Evolutionary conservation across 2,888 invertebrate genomes (phyloP).

Genomic region (Morpho deidamia): DNA sequence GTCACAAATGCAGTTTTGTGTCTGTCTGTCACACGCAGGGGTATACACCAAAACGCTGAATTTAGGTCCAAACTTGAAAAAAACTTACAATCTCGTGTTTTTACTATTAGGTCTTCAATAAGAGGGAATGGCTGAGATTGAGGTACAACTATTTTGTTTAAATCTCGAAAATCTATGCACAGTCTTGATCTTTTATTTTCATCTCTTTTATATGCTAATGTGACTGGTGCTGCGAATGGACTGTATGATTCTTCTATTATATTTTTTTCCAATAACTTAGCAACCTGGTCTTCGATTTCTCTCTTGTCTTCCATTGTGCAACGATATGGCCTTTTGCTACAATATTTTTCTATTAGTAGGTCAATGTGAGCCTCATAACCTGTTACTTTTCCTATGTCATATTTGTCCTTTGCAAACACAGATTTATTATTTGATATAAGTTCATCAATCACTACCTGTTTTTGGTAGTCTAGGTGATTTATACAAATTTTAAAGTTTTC

Average conservation of each 20-base stretch:
- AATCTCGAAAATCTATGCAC: slow-evolving; percentile 35
- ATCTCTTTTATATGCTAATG: slow-evolving; percentile 19
- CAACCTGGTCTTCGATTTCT: slow-evolving; percentile 26
- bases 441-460: too few species aligned
- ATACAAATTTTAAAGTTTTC: too few species aligned
- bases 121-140: slow-evolving; percentile 39
- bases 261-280: slow-evolving; percentile 22
- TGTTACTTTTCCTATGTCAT: slow-evolving; percentile 20
- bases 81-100: slow-evolving; percentile 38
- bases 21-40: slow-evolving; percentile 32
- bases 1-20: slow-evolving; percentile 33
- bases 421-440: too few species aligned
- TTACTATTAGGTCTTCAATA: slow-evolving; percentile 37
- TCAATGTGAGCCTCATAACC: slow-evolving; percentile 25
- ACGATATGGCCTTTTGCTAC: slow-evolving; percentile 25
- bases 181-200: slow-evolving; percentile 28
- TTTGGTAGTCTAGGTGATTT: too few species aligned
- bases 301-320: slow-evolving; percentile 25
- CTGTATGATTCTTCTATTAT: slow-evolving; percentile 30
- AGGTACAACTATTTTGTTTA: slow-evolving; percentile 36
- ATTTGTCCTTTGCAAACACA: slow-evolving; percentile 23
- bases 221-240: slow-evolving; percentile 27
- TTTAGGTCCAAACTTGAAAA: slow-evolving; percentile 40
- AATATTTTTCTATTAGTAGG: slow-evolving; percentile 24
- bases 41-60: slow-evolving; percentile 46